Base-by-base conservation (phyloP, 2,888 invertebrate species). In the Pristionchus arcanus region DNA sequence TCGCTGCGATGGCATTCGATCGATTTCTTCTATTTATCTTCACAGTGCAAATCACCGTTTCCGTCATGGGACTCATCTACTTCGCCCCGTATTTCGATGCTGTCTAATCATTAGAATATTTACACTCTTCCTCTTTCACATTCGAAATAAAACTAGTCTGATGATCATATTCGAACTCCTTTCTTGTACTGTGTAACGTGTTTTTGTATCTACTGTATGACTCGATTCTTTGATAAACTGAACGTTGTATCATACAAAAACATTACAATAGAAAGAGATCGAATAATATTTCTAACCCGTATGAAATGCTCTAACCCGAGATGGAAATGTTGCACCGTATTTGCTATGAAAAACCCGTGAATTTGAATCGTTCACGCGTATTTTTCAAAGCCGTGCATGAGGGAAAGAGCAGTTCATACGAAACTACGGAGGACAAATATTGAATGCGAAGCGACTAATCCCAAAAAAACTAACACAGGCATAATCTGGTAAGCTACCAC, bases 1-100 rank as follows among this genome's bases (percentile, higher is more conserved):
- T 89, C 42, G 89, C 89, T 3, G 89, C 89, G 21, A 89, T 89
- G 89, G 89, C 83, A 0, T 89, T 89, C 66, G 89, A 89, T 89
- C 89, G 89, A 59, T 89, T 89, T 83, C 89, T 89, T 21, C 89
- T 89, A 21, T 9, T 89, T 21, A 63, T 89, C 37, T 89, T 89
- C 89, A 42, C 89, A 15, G 42, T 31, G 2, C 66, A 83, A 63
- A 34, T 89, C 21, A 83, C 81, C 59, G n/a, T 81, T 31, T 83
- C 81, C 3, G 66, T 89, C 15, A 28, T 83, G 37, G 83, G 81
- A 59, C 66, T 89, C 21, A 31, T 49, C 42, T 89, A 89, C n/a
- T 89, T 21, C 81, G 89, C 89, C 0, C 89, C 89, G 3, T 89
- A 89, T 49, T 89, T 89, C 83, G 83, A 89, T 28, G 89, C 84